Conservation (phyloP, 2,797 vertebrate genomes). For the Rhinichthys osculus region DNA sequence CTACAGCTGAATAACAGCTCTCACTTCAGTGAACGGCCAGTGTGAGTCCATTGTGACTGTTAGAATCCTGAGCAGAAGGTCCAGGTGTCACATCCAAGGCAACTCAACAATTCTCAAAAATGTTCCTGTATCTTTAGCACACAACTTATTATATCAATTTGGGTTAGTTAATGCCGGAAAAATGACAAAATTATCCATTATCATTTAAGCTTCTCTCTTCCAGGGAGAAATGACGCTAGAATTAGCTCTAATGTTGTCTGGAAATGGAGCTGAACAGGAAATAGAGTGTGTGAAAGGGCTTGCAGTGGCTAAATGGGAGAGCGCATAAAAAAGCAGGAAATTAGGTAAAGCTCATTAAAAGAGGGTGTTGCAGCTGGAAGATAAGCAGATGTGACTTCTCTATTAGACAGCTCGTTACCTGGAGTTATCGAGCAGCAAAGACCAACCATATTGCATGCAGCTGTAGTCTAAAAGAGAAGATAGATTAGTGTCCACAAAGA, state of each 20-base stretch:
- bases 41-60: slow-evolving; percentile 27
- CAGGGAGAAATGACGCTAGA: slow-evolving; percentile 62
- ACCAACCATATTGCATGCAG: slow-evolving; percentile 43
- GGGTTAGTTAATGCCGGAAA: slow-evolving; percentile 5
- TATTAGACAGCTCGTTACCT: slow-evolving; percentile 70
- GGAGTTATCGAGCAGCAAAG: slow-evolving; percentile 68
- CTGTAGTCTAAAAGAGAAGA: slow-evolving; percentile 44
- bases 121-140: slow-evolving; percentile 69
- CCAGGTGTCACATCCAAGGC: slow-evolving; percentile 12
- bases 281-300: slow-evolving; percentile 72
- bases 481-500: slow-evolving; percentile 17
- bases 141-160: slow-evolving; percentile 37
- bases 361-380: slow-evolving; percentile 73
- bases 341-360: slow-evolving; percentile 74
- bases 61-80: slow-evolving; percentile 5
- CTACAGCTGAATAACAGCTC: slow-evolving; percentile 15
- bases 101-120: slow-evolving; percentile 19
- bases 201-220: slow-evolving; percentile 65
- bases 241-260: slow-evolving; percentile 72
- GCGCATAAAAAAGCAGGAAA: slow-evolving; percentile 73
- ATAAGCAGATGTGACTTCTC: slow-evolving; percentile 66
- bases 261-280: slow-evolving; percentile 76
- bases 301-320: slow-evolving; percentile 57
- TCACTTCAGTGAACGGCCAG: neutral
- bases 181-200: slow-evolving; percentile 48